Percentiles rank a stretch among this genome's conserved stretches.
These are phyloP conservation scores for Ophion slaviceki DNA, from an alignment of 2,888 invertebrate species.

Conservation along the genomic window DNA sequence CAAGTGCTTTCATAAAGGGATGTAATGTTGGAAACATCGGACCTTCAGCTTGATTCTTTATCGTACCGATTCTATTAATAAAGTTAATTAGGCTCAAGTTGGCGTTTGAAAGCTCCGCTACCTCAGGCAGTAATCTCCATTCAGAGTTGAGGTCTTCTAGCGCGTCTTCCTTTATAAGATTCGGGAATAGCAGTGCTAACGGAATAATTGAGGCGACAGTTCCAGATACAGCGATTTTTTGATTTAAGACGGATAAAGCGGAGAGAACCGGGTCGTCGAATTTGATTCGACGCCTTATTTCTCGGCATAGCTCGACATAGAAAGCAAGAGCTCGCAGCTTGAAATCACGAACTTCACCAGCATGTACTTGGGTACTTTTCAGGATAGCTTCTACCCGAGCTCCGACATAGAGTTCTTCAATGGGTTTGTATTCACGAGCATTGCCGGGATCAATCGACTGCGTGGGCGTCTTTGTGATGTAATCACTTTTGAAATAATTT, in stretches of 20 bases:
- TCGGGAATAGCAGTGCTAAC: neutral
- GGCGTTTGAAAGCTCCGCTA: neutral
- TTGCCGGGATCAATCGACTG: conserved; percentile 17
- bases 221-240: neutral
- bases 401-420: conserved; percentile 6
- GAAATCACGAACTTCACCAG: neutral
- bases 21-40: neutral
- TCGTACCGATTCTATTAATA: neutral
- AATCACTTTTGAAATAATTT: conserved; percentile 8
- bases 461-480: neutral
- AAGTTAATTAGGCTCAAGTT: neutral
- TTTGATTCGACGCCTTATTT: conserved; percentile 7
- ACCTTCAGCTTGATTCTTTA: neutral
- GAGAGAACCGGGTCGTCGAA: conserved; percentile 10
- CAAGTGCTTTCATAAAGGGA: too few species aligned
- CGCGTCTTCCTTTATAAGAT: neutral
- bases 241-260: neutral
- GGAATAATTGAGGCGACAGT: too few species aligned
- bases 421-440: conserved; percentile 15
- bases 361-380: neutral
- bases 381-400: conserved; percentile 11
- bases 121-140: conserved; percentile 9
- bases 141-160: conserved; percentile 14
- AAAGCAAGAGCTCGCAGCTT: conserved; percentile 7
- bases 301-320: conserved; percentile 10